Percentiles rank a stretch among this genome's conserved stretches.
Evolutionary conservation across 2,797 vertebrate genomes (phyloP).

Genomic region (Meriones psammophilus): DNA sequence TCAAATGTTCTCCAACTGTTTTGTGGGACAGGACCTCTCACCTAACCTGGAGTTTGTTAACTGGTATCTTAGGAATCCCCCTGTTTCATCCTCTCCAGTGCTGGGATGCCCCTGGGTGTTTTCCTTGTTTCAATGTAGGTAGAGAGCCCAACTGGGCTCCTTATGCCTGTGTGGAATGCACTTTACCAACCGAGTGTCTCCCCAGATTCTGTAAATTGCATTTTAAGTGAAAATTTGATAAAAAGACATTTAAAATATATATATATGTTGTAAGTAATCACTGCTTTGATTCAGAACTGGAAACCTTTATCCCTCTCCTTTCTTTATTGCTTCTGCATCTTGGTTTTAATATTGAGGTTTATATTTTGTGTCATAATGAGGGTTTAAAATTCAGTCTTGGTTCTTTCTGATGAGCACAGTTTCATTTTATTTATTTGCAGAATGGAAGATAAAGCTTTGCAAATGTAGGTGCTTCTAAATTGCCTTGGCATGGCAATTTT

Average conservation of each 20-base stretch:
- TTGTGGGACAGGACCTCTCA: not conserved
- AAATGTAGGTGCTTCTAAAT: conserved; percentile 15
- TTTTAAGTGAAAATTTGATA: conserved; percentile 44
- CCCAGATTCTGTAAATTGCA: not conserved
- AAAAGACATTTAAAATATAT: not conserved
- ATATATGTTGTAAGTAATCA: conserved; percentile 6
- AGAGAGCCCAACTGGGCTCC: not conserved
- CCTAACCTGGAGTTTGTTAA: not conserved
- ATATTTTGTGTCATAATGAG: not conserved
- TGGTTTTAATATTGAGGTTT: not conserved
- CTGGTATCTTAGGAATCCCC: not conserved
- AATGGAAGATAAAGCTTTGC: conserved; percentile 30
- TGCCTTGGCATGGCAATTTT: not conserved
- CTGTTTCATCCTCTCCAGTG: not conserved
- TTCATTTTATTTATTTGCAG: conserved; percentile 52
- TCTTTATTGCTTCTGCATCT: not conserved
- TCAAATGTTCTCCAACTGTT: not conserved
- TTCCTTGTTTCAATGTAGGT: not conserved
- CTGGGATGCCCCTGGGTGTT: too few relatives aligned
- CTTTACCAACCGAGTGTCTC: not conserved
- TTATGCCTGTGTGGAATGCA: not conserved
- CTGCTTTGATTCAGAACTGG: conserved; percentile 18
- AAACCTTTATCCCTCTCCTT: not conserved
- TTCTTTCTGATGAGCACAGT: not conserved
- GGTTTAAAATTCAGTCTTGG: conserved; percentile 18